Conservation (phyloP, 2,797 vertebrate genomes). For the Morus bassanus region DNA sequence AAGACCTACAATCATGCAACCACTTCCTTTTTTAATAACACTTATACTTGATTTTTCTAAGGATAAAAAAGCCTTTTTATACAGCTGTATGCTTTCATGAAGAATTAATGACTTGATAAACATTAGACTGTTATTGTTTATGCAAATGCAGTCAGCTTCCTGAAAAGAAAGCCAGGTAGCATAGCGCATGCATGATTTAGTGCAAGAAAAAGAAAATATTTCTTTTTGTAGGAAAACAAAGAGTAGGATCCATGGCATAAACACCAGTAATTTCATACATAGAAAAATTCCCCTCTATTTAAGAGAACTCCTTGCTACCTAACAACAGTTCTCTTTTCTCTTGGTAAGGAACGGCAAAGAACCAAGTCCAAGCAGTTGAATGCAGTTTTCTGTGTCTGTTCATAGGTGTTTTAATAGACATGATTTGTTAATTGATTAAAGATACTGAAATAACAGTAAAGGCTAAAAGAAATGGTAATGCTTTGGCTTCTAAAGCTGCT, state of each 20-base stretch:
- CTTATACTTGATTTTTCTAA: constrained; percentile 3
- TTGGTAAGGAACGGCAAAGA: not conserved
- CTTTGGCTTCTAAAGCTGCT: not conserved
- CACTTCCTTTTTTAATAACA: constrained; percentile 11
- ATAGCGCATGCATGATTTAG: not conserved
- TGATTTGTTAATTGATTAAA: not conserved
- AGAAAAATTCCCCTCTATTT: not conserved
- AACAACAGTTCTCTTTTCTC: not conserved
- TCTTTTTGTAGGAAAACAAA: constrained; percentile 14
- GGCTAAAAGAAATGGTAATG: not conserved
- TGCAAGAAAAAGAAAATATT: not conserved
- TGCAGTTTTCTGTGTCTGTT: not conserved
- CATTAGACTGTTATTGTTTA: constrained; percentile 49
- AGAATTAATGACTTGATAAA: constrained; percentile 53
- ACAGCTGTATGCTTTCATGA: constrained; percentile 38
- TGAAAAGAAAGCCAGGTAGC: not conserved
- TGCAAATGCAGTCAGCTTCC: constrained; percentile 40
- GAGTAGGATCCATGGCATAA: not conserved
- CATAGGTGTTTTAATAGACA: not conserved
- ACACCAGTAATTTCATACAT: not conserved
- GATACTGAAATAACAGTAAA: not conserved
- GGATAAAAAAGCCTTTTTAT: constrained; percentile 7
- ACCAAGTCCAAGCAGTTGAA: not conserved
- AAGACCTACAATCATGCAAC: not conserved
- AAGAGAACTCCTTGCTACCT: not conserved